Percentiles rank a stretch among this genome's conserved stretches.
Conservation (phyloP, 1,140 invertebrate species). For the Drosophila dunni region DNA sequence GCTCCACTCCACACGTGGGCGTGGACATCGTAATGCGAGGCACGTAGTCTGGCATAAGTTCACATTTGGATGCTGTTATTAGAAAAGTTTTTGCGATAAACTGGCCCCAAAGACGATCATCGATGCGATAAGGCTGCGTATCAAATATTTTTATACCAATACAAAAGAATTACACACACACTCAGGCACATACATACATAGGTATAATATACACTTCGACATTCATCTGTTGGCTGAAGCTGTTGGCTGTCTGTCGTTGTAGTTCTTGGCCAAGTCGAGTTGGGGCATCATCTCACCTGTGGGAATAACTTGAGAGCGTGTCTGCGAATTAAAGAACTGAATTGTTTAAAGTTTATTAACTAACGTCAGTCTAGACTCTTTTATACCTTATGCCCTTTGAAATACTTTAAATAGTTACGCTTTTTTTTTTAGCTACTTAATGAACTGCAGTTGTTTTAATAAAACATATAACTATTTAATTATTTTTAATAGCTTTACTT, state of each 20-base stretch:
- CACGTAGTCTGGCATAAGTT: slow-evolving; percentile 76
- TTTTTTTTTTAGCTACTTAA: too few relatives aligned
- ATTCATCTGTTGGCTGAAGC: not conserved
- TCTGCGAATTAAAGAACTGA: not conserved
- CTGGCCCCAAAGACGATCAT: slow-evolving; percentile 78
- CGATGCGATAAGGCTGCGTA: slow-evolving; percentile 58
- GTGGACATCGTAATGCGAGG: slow-evolving; percentile 55
- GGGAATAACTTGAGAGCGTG: not conserved
- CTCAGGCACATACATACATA: not conserved
- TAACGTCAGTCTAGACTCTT: too few relatives aligned
- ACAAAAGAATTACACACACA: slow-evolving; percentile 7
- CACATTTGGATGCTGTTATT: slow-evolving; percentile 80
- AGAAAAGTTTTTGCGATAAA: slow-evolving; percentile 75
- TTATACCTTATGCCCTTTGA: too few relatives aligned
- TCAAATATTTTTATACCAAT: slow-evolving; percentile 34
- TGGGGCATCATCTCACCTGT: not conserved
- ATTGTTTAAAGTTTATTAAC: not conserved
- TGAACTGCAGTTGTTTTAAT: too few relatives aligned
- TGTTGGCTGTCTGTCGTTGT: not conserved
- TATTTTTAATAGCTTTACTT: too few relatives aligned
- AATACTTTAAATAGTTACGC: too few relatives aligned
- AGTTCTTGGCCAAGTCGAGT: not conserved
- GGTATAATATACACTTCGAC: not conserved
- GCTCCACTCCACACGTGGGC: slow-evolving; percentile 4
- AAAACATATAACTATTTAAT: too few relatives aligned